A percentile compares a stretch with the other conserved stretches of the same genome.
phyloP scores from a whole-genome alignment of 2,797 vertebrate genomes.

The Macropodus opercularis region DNA sequence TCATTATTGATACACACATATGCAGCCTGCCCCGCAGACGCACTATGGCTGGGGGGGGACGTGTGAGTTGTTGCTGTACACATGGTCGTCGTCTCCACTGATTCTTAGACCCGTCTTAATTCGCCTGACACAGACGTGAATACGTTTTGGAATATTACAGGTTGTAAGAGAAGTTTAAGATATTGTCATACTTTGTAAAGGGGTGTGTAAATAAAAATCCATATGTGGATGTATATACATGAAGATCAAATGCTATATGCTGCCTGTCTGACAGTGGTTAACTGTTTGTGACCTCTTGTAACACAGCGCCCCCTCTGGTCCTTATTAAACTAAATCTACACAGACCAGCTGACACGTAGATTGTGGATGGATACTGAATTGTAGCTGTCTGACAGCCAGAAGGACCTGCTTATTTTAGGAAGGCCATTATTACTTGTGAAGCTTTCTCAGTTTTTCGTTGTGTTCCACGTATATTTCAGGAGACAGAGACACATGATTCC shows the following conservation, averaged over 20 bases:
- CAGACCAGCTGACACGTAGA: neutral
- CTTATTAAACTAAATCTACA: constrained; percentile 1
- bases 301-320: constrained; percentile 3
- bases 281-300: constrained; percentile 1
- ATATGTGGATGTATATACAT: constrained; percentile 10
- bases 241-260: neutral
- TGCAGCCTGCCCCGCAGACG: too few species aligned
- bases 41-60: too few species aligned
- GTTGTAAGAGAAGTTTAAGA: too few species aligned
- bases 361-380: constrained; percentile 9
- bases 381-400: constrained; percentile 7
- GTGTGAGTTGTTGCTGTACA: constrained; percentile 15
- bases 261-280: constrained; percentile 22
- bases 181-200: constrained; percentile 37
- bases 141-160: neutral
- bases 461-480: neutral
- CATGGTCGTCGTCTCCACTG: too few species aligned
- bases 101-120: constrained; percentile 2
- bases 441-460: neutral
- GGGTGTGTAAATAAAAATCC: constrained; percentile 48
- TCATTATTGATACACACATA: neutral
- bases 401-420: neutral
- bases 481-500: constrained; percentile 4
- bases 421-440: constrained; percentile 4
- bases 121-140: neutral